Percentiles rank a stretch among this genome's conserved stretches.
These are phyloP conservation scores for Psittacula derbiana DNA, from an alignment of 2,797 vertebrate species.

Conservation along the genomic window DNA sequence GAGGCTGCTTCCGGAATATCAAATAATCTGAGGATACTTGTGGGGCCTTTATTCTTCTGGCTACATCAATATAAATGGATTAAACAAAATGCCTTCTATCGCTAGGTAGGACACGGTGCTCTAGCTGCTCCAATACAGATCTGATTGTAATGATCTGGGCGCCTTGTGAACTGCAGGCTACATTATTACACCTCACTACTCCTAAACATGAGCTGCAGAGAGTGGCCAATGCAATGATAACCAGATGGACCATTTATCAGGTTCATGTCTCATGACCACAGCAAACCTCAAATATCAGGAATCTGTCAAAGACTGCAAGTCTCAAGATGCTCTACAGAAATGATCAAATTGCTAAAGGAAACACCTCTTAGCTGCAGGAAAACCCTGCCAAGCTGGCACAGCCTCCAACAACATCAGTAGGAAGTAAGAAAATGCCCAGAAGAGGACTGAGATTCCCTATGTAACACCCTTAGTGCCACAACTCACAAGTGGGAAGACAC, in stretches of 20 bases:
- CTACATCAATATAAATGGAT: conserved; percentile 25
- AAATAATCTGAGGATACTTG: not conserved
- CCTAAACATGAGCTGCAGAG: not conserved
- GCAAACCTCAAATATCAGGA: not conserved
- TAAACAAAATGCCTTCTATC: conserved; percentile 28
- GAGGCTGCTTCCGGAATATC: not conserved
- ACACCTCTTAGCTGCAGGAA: not conserved
- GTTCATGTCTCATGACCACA: not conserved
- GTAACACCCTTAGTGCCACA: not conserved
- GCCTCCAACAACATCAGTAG: not conserved
- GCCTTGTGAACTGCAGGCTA: not conserved
- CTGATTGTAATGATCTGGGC: not conserved
- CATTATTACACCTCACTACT: not conserved
- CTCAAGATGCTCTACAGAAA: not conserved
- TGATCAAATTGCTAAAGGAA: not conserved
- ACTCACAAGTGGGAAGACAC: not conserved
- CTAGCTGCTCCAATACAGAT: not conserved
- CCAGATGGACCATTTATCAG: not conserved
- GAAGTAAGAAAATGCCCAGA: not conserved
- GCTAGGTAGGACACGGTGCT: not conserved
- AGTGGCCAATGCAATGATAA: not conserved
- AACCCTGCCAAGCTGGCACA: not conserved
- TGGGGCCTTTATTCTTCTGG: not conserved
- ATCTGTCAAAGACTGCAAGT: not conserved
- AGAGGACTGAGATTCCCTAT: not conserved